Conservation (phyloP, 2,797 vertebrate species). For the Arctocebus calabarensis region DNA sequence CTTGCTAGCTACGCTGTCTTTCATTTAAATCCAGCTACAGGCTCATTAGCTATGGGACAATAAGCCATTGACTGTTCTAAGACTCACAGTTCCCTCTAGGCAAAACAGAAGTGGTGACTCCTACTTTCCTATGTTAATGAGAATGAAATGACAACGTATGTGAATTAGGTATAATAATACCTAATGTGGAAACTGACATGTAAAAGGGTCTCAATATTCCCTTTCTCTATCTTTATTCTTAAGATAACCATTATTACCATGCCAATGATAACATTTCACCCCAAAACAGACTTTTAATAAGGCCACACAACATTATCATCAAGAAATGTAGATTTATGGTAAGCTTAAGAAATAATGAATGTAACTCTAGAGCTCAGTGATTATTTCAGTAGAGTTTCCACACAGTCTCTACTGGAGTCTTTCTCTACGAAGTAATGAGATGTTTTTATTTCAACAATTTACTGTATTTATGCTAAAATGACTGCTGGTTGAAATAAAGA, state of each 20-base stretch:
- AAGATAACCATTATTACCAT: background rate
- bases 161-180: background rate
- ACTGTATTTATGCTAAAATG: conserved; percentile 28
- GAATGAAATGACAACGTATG: background rate
- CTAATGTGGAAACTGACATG: background rate
- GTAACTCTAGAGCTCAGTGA: background rate
- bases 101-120: background rate
- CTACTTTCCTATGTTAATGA: background rate
- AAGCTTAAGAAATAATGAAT: conserved; percentile 54
- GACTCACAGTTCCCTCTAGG: background rate
- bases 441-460: background rate
- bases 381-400: conserved; percentile 13
- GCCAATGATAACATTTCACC: background rate
- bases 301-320: background rate
- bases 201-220: background rate
- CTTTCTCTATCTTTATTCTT: background rate
- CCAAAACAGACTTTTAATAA: background rate
- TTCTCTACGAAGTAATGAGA: conserved; percentile 32
- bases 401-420: background rate
- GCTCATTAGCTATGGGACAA: background rate
- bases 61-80: background rate
- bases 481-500: background rate
- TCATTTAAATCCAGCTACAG: background rate
- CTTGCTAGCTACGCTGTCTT: fast-evolving
- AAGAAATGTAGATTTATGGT: background rate